These are phyloP conservation scores for Peromyscus attwateri DNA, from an alignment of 2,797 vertebrate species.

Conservation along the genomic window DNA sequence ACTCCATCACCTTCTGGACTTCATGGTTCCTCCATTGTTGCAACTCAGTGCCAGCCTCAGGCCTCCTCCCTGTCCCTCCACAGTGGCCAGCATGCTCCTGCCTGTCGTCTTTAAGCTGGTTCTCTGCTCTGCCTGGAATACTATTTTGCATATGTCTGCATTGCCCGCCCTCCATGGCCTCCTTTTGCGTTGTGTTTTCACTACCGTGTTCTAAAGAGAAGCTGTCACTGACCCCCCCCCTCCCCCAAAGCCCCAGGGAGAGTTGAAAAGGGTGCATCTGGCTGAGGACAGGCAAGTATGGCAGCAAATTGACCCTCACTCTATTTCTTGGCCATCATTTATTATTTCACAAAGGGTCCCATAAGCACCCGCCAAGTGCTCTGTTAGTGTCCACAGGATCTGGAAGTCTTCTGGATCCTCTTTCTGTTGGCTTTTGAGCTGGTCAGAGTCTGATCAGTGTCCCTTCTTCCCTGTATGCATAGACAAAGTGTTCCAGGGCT, in stretches of 20 bases:
- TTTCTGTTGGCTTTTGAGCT: neutral
- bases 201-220: neutral
- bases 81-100: neutral
- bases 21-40: neutral
- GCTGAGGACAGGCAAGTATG: neutral
- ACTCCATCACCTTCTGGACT: neutral
- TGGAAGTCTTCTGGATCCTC: neutral
- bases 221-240: neutral
- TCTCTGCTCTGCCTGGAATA: neutral
- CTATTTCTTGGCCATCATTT: neutral
- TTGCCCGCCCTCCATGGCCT: rapidly evolving
- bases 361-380: neutral
- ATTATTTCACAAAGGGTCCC: neutral
- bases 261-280: neutral
- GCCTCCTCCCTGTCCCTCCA: neutral
- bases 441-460: rapidly evolving
- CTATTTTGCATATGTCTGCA: neutral
- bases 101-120: neutral
- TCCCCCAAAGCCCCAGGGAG: neutral
- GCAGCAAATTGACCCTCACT: neutral
- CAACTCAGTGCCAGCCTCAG: neutral
- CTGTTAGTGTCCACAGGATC: neutral
- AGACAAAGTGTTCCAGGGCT: neutral
- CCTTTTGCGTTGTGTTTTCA: neutral
- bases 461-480: neutral